Percentiles rank a stretch among this genome's conserved stretches.
phyloP scores from a whole-genome alignment of 2,797 vertebrate genomes.

The Phylloscopus collybita region DNA sequence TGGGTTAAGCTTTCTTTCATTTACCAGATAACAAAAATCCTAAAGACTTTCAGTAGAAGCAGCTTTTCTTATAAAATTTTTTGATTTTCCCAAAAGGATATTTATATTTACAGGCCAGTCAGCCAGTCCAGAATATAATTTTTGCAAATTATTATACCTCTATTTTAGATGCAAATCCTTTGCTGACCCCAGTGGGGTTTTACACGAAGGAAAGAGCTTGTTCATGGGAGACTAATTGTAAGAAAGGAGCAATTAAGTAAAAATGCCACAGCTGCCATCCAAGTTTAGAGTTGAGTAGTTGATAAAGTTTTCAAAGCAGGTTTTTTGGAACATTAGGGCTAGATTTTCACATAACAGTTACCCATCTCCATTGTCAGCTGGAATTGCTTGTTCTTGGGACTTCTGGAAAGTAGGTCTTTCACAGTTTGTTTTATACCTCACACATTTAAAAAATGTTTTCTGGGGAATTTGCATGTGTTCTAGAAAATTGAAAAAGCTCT shows the following conservation, averaged over 20 bases:
- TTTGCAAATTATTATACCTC: neutral
- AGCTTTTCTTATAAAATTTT: neutral
- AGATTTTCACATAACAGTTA: neutral
- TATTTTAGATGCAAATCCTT: neutral
- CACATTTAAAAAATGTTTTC: neutral
- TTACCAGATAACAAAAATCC: neutral
- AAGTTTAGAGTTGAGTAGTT: neutral
- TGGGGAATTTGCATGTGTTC: neutral
- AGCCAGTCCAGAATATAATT: neutral
- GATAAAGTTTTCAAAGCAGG: neutral
- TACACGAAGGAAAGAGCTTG: fast-evolving
- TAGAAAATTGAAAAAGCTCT: neutral
- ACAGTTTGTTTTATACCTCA: neutral
- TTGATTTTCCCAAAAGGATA: neutral
- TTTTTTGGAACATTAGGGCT: neutral
- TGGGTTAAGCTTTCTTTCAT: neutral
- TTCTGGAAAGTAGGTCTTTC: neutral
- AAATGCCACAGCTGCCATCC: neutral
- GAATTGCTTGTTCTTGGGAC: neutral
- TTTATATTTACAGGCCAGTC: neutral
- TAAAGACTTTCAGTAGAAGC: neutral
- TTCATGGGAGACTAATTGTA: neutral
- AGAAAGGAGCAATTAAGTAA: neutral
- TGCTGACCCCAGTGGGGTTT: neutral
- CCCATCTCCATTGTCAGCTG: neutral